phyloP scores from a whole-genome alignment of 2,797 vertebrate genomes.

The Spheniscus humboldti region DNA sequence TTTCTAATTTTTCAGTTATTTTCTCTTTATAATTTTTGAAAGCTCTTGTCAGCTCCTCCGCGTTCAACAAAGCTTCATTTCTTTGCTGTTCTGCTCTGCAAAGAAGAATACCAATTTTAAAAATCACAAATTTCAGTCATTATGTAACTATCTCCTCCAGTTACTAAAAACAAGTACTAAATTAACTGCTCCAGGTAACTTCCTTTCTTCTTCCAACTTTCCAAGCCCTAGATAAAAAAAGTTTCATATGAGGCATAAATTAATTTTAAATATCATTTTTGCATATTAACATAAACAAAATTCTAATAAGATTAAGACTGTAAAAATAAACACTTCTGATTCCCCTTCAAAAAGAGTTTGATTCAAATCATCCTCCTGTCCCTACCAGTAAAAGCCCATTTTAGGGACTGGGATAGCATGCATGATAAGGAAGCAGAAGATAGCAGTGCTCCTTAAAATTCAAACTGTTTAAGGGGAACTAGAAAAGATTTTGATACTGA shows the following conservation, averaged over 20 bases:
- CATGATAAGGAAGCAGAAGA: background rate
- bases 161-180: background rate
- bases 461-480: background rate
- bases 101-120: slow-evolving; percentile 20
- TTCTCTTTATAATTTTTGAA: slow-evolving; percentile 85
- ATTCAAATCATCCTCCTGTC: background rate
- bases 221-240: background rate
- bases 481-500: background rate
- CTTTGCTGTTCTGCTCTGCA: slow-evolving; percentile 87
- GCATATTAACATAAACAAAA: background rate
- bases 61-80: slow-evolving; percentile 85
- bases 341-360: background rate
- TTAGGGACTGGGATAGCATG: background rate
- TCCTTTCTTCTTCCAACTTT: background rate
- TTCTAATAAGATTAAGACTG: background rate
- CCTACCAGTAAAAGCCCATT: background rate
- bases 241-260: accelerated
- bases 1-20: slow-evolving; percentile 78
- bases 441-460: background rate
- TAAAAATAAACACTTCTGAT: background rate
- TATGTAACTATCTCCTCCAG: background rate
- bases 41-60: slow-evolving; percentile 82
- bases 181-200: background rate
- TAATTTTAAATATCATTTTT: background rate
- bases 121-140: background rate